Conservation (phyloP, 2,888 invertebrate species). For the Luperina nickerlii region DNA sequence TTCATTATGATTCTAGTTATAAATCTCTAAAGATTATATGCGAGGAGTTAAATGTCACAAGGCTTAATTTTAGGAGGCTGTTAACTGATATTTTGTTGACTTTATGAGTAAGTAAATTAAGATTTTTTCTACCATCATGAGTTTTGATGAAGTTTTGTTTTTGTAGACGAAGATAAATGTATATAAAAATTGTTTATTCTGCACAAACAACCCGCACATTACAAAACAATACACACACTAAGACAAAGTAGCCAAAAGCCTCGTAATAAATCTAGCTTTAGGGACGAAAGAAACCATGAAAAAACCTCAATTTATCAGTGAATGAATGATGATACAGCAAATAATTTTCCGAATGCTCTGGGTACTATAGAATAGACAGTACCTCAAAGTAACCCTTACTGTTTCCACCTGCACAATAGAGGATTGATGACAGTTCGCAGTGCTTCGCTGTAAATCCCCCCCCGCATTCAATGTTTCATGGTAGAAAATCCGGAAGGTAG, state of each 20-base stretch:
- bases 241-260: neutral
- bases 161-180: neutral
- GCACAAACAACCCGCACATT: neutral
- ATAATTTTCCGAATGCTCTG: constrained; percentile 3
- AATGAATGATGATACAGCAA: constrained; percentile 4
- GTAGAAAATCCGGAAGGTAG: constrained; percentile 25
- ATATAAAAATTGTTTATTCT: no score
- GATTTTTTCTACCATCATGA: neutral
- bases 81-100: constrained; percentile 18
- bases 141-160: neutral
- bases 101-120: neutral
- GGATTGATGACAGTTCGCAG: constrained; percentile 71
- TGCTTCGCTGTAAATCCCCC: constrained; percentile 72
- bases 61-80: constrained; percentile 18
- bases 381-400: constrained; percentile 40
- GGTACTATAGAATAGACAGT: constrained; percentile 28
- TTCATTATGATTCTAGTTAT: constrained; percentile 61
- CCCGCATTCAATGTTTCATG: constrained; percentile 71
- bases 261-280: neutral
- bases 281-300: neutral
- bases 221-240: neutral
- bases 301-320: neutral
- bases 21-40: constrained; percentile 47
- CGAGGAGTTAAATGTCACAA: constrained; percentile 27
- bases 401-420: constrained; percentile 63